Evolutionary conservation across 2,888 invertebrate genomes (phyloP).

Genomic region (Bombylius discolor): DNA sequence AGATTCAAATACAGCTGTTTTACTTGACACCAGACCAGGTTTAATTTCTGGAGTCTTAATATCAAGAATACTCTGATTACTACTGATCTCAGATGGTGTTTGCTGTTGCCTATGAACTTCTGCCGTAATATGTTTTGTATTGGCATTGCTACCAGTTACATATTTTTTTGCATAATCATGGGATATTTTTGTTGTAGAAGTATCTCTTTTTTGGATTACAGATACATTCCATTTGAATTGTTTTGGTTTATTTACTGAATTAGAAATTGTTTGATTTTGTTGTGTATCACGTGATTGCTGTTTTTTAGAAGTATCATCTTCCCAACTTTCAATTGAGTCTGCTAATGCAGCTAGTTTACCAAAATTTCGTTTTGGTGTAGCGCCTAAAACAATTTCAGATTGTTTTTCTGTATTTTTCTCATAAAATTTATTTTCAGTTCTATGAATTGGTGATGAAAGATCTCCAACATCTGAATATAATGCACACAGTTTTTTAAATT

Average conservation of each 20-base stretch:
- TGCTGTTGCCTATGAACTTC: constrained; percentile 12
- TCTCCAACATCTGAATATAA: constrained; percentile 56
- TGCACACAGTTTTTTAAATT: constrained; percentile 59
- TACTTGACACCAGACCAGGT: too few relatives aligned
- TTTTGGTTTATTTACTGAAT: constrained; percentile 25
- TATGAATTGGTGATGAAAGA: constrained; percentile 67
- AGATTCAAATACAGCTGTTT: too few relatives aligned
- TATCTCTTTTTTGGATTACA: constrained; percentile 62
- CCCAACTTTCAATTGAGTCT: constrained; percentile 77
- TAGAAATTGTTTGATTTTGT: background rate
- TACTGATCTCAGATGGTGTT: constrained; percentile 13
- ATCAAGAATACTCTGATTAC: constrained; percentile 14
- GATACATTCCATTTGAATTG: constrained; percentile 53
- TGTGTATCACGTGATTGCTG: constrained; percentile 8
- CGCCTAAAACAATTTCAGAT: constrained; percentile 20
- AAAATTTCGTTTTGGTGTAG: constrained; percentile 39
- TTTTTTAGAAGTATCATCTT: constrained; percentile 55
- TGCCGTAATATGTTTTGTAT: constrained; percentile 13
- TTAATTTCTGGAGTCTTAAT: too few relatives aligned
- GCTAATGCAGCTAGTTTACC: constrained; percentile 69
- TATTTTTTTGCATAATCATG: constrained; percentile 49
- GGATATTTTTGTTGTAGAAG: constrained; percentile 60
- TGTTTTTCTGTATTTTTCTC: constrained; percentile 38
- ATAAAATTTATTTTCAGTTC: constrained; percentile 57
- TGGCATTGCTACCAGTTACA: constrained; percentile 1